These are phyloP conservation scores for Thereva nobilitata DNA, from an alignment of 2,888 invertebrate species.

Conservation along the genomic window DNA sequence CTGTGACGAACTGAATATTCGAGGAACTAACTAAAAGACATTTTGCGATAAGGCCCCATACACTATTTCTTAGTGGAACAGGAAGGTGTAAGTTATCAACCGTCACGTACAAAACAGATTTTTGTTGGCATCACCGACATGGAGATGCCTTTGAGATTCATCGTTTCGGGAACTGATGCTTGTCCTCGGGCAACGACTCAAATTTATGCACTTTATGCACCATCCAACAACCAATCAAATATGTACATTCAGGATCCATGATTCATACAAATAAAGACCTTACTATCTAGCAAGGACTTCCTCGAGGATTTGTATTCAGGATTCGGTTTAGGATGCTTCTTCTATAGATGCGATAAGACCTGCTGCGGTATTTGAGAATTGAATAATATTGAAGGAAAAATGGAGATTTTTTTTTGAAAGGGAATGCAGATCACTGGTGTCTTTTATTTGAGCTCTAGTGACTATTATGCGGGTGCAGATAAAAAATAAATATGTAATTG, in stretches of 20 bases:
- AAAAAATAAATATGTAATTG: too few relatives aligned
- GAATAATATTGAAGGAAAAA: too few relatives aligned
- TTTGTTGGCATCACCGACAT: constrained; percentile 8
- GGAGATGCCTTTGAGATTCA: not conserved
- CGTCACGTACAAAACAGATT: constrained; percentile 26
- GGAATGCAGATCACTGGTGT: too few relatives aligned
- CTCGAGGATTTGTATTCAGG: too few relatives aligned
- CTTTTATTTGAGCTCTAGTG: too few relatives aligned
- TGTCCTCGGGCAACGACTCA: constrained; percentile 34
- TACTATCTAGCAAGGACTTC: too few relatives aligned
- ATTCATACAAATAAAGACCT: too few relatives aligned
- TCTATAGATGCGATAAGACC: too few relatives aligned
- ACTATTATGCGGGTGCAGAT: too few relatives aligned
- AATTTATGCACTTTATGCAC: constrained; percentile 40
- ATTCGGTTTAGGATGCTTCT: too few relatives aligned
- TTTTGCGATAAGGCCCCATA: constrained; percentile 11
- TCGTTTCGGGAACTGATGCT: constrained; percentile 17
- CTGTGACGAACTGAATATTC: constrained; percentile 3
- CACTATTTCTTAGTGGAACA: constrained; percentile 24
- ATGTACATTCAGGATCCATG: constrained; percentile 11
- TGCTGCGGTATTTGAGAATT: too few relatives aligned
- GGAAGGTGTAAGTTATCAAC: constrained; percentile 22
- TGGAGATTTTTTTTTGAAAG: too few relatives aligned
- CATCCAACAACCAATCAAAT: constrained; percentile 27
- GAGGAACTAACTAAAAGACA: constrained; percentile 32